Evolutionary conservation across 35 echinoderm and acorn worm genomes (phyloP).

Genomic region (Patiria miniata): DNA sequence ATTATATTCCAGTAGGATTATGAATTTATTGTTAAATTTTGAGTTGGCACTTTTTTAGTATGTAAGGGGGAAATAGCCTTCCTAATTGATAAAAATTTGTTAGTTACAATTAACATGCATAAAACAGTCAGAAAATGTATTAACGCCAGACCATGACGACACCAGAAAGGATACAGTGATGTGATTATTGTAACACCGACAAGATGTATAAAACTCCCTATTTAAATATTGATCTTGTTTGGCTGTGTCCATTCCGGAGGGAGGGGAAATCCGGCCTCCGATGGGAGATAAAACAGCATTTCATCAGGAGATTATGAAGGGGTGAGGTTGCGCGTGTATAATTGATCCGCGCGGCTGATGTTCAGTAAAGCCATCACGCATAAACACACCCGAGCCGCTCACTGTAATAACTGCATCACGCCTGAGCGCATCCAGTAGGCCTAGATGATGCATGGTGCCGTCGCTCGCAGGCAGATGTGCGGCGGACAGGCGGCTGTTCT

Average conservation of each 20-base stretch:
- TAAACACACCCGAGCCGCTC: not conserved
- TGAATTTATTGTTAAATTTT: no score
- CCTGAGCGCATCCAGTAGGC: not conserved
- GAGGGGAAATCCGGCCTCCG: not conserved
- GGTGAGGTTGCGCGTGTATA: not conserved
- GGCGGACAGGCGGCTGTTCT: not conserved
- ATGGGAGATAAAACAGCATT: not conserved
- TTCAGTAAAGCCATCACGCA: not conserved
- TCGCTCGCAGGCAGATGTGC: constrained; percentile 13
- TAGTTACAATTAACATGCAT: no score
- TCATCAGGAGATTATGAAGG: not conserved
- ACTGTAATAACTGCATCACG: not conserved
- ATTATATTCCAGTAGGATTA: no score
- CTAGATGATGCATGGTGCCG: constrained; percentile 5
- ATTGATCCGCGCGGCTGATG: constrained; percentile 1
- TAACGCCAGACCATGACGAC: no score
- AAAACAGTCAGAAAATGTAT: no score
- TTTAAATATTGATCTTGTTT: not conserved
- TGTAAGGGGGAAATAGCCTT: no score
- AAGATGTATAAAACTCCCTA: not conserved
- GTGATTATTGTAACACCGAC: not conserved
- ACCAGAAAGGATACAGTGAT: no score
- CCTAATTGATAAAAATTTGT: no score
- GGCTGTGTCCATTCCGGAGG: not conserved
- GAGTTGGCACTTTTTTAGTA: no score